phyloP scores from a whole-genome alignment of 2,888 invertebrate genomes.

The Malachius bipustulatus region DNA sequence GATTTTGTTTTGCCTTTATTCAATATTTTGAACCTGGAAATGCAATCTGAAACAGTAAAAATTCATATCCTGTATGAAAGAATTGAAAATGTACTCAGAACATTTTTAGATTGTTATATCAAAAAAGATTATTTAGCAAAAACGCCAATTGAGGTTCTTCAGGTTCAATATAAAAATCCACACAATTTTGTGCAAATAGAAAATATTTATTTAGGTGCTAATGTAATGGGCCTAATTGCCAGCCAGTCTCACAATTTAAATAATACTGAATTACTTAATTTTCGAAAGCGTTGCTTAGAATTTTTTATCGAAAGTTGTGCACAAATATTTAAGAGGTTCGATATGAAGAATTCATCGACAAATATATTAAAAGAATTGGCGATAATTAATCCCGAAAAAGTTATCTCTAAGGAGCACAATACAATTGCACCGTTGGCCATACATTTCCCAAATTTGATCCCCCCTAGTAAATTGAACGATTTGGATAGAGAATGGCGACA shows the following conservation, averaged over 20 bases:
- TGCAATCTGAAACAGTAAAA: slow-evolving; percentile 17
- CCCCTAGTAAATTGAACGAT: slow-evolving; percentile 5
- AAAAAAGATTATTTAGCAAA: slow-evolving; percentile 12
- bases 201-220: slow-evolving; percentile 14
- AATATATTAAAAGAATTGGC: slow-evolving; percentile 9
- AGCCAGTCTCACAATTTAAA: slow-evolving; percentile 5
- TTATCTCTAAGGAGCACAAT: slow-evolving; percentile 8
- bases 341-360: slow-evolving; percentile 5
- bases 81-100: slow-evolving; percentile 10
- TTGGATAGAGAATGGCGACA: slow-evolving; percentile 10
- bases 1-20: slow-evolving; percentile 16
- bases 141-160: slow-evolving; percentile 9
- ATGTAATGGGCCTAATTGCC: slow-evolving; percentile 7
- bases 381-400: slow-evolving; percentile 9
- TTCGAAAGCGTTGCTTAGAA: slow-evolving; percentile 12
- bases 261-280: slow-evolving; percentile 4
- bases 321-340: slow-evolving; percentile 12
- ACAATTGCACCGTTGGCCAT: slow-evolving; percentile 10
- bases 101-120: slow-evolving; percentile 13
- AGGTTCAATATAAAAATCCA: slow-evolving; percentile 15
- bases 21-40: slow-evolving; percentile 15
- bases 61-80: slow-evolving; percentile 14
- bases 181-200: slow-evolving; percentile 12
- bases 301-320: slow-evolving; percentile 12
- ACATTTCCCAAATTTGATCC: slow-evolving; percentile 10